phyloP scores from a whole-genome alignment of 2,113 vertebrate genomes.

The Lepidothrix coronata region DNA sequence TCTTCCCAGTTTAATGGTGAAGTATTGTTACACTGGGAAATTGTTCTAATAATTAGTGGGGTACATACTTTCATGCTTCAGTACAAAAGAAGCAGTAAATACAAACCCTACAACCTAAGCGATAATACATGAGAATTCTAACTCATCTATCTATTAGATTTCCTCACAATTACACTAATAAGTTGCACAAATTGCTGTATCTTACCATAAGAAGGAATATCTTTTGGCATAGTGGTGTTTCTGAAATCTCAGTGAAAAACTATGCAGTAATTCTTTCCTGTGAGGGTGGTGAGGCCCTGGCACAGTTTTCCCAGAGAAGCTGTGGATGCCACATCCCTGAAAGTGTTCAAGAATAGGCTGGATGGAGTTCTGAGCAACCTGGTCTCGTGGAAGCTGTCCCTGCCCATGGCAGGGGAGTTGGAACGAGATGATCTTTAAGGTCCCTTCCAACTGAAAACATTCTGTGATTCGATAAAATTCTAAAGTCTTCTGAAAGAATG shows the following conservation, averaged over 20 bases:
- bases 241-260: neutral
- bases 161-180: neutral
- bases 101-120: neutral
- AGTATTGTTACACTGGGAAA: neutral
- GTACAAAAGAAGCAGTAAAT: neutral
- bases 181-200: neutral
- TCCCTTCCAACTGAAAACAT: neutral
- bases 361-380: too few species aligned
- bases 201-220: neutral
- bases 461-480: neutral
- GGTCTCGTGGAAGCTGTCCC: neutral
- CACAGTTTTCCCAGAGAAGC: neutral
- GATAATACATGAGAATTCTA: neutral
- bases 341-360: neutral
- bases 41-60: neutral
- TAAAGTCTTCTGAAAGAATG: neutral
- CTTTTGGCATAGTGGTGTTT: neutral
- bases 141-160: neutral
- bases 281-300: too few species aligned
- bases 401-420: neutral
- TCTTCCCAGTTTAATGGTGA: neutral
- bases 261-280: neutral
- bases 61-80: neutral
- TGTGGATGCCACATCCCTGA: neutral
- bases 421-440: neutral